Base-by-base conservation (phyloP, 2,888 invertebrate species). In the Diadromus collaris region DNA sequence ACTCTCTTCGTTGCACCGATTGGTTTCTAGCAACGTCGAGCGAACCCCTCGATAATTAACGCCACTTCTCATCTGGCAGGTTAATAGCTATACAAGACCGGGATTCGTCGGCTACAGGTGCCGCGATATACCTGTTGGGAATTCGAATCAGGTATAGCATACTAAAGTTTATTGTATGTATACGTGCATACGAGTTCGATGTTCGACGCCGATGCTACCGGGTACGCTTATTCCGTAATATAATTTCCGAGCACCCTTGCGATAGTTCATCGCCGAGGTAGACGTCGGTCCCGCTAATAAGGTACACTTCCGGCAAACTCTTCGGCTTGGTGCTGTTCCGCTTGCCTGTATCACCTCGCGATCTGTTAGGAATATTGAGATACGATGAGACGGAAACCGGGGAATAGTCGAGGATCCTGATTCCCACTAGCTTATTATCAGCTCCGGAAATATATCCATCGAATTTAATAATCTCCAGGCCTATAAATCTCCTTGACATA, bases 1-100 rank as follows among this genome's bases (percentile, higher is more conserved):
- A 32, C 67, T 54, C 44, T 58, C 61, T 74, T 46, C 41, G 73
- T 44, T 74, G 44, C 54, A 38, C 65, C 81, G 78, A 82, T 82
- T 75, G 81, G 74, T 76, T 80, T 77, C 81, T 81, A 75, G 70
- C 78, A 77, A 76, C 76, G 79, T 81, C 78, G 78, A 74, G 67
- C 75, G 72, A 77, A 79, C 74, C 65, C 41, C 68, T 27, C 78
- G 80, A 84, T 84, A 85, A 85, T 85, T 84, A 84, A 83, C 82
- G 82, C 84, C 80, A 78, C 79, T 82, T 82, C 79, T 78, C 79
- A 83, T 82, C 81, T 78, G 81, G 76, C 79, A 78, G 82, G 51
- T 76, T 82, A 82, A 82, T 81, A 74, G 82, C 79, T 46, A 73
- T 71, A 67, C 77, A 72, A 79, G 78, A 79, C 65, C 61, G 68